Evolutionary conservation across 2,797 vertebrate genomes (phyloP), one percentile per base, ranked within the genome.

Genomic region (Amniataba percoides): DNA sequence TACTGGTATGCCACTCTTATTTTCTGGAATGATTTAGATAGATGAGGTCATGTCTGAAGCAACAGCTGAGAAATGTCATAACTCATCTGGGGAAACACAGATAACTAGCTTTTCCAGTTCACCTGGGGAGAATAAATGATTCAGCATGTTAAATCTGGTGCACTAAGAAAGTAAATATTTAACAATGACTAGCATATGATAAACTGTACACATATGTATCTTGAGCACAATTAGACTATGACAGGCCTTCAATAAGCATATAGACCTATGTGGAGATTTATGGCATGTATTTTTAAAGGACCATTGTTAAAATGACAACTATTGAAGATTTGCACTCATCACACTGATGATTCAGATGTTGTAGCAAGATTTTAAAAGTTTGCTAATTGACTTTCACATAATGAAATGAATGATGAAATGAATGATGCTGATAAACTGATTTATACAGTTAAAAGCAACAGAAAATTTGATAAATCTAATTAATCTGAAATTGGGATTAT

Each of bases 51-150:
- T 73, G 67, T 49, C 58, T 23, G 18, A 65, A 66, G 55, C 52
- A 73, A 74, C 83, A 83, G 83, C 81, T 78, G 76, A 87, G 60
- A 62, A 53, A 69, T 55, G 46, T 14, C 65, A 11, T 5, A 27
- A 36, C 10, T 58, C 53, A 39, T 52, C 15, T 40, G 42, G 49
- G 49, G 51, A 56, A 25, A 31, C 3, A 31, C 63, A 23, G 11
- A 43, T 52, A 43, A 45, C 11, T 3, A 13, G 52, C 21, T 39
- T 42, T 40, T 1, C 4, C 42, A 49, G 0, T 25, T 34, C 56
- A 60, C 34, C 42, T 55, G 48, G 53, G 59, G 4, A 23, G 8
- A 11, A 23, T 1, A 18, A 39, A 39, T 23, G 1, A 4, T 40
- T 1, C 10, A 18, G 7, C 5, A 31, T 31, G 27, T 3, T 31